Conservation (phyloP, 1,140 invertebrate genomes). For the Chironomus tepperi region DNA sequence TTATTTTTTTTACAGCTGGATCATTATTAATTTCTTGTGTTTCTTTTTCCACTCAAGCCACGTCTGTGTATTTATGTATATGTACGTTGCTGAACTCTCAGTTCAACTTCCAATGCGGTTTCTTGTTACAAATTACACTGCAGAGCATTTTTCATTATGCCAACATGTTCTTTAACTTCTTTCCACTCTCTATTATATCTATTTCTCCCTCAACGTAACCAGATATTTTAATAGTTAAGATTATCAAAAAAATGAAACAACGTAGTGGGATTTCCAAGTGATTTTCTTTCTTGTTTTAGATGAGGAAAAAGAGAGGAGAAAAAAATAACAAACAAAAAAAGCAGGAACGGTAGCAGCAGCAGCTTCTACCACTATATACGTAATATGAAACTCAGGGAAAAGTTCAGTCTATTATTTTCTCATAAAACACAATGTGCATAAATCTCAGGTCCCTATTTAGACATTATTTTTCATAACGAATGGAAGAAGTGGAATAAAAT, state of each 20-base stretch:
- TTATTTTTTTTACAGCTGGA: not conserved
- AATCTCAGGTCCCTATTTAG: not conserved
- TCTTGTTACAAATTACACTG: conserved; percentile 1
- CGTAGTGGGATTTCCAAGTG: not conserved
- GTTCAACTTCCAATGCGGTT: not conserved
- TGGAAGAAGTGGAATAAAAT: no score
- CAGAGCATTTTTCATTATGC: not conserved
- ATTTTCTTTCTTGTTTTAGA: not conserved
- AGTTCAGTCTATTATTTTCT: not conserved
- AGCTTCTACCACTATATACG: not conserved
- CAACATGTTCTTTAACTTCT: not conserved
- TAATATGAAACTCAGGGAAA: not conserved
- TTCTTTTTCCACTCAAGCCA: not conserved
- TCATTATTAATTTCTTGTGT: conserved; percentile 2
- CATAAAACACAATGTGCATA: not conserved
- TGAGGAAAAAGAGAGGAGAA: not conserved
- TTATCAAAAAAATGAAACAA: not conserved
- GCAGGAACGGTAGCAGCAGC: not conserved
- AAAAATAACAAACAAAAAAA: not conserved
- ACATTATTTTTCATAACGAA: not conserved
- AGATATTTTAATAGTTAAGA: not conserved
- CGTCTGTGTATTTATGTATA: no score
- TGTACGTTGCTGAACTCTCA: not conserved
- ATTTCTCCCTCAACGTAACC: not conserved
- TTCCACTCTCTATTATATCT: not conserved